A percentile compares a stretch with the other conserved stretches of the same genome.
Conservation (phyloP, 2,888 invertebrate species). For the Tachina lurida region DNA sequence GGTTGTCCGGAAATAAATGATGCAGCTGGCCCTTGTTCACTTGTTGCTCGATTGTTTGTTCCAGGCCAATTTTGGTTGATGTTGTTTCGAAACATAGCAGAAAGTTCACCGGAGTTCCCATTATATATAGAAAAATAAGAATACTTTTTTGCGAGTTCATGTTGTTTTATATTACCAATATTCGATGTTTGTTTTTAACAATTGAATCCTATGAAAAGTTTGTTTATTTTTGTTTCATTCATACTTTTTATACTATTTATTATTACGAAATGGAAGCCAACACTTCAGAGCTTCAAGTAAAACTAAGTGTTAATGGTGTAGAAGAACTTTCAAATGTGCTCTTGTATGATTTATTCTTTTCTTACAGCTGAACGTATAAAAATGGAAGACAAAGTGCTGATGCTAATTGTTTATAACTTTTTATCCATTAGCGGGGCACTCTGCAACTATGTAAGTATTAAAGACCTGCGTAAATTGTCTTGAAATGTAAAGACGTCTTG, state of each 20-base stretch:
- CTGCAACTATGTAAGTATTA: slow-evolving; percentile 5
- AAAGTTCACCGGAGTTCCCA: slow-evolving; percentile 5
- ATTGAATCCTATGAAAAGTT: background rate
- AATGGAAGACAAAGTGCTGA: slow-evolving; percentile 26
- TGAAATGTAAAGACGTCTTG: too few species aligned
- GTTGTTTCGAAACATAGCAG: background rate
- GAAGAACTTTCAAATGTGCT: slow-evolving; percentile 22
- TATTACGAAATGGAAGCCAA: slow-evolving; percentile 26
- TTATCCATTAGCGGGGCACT: slow-evolving; percentile 29
- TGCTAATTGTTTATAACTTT: slow-evolving; percentile 48
- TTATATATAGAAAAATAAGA: background rate
- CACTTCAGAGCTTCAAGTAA: slow-evolving; percentile 34
- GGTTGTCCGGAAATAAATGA: background rate
- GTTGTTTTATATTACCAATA: background rate
- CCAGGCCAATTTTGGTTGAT: slow-evolving; percentile 7
- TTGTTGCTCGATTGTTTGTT: slow-evolving; percentile 46
- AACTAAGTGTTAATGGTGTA: slow-evolving; percentile 41
- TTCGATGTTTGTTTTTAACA: background rate
- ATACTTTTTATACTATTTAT: background rate
- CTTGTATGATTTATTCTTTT: background rate
- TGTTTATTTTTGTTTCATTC: background rate
- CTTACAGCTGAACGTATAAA: background rate
- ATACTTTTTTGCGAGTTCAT: slow-evolving; percentile 32
- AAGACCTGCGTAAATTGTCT: too few species aligned
- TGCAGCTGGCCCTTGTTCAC: slow-evolving; percentile 29